Conservation (phyloP, 2,797 vertebrate species). For the Bovichtus variegatus region DNA sequence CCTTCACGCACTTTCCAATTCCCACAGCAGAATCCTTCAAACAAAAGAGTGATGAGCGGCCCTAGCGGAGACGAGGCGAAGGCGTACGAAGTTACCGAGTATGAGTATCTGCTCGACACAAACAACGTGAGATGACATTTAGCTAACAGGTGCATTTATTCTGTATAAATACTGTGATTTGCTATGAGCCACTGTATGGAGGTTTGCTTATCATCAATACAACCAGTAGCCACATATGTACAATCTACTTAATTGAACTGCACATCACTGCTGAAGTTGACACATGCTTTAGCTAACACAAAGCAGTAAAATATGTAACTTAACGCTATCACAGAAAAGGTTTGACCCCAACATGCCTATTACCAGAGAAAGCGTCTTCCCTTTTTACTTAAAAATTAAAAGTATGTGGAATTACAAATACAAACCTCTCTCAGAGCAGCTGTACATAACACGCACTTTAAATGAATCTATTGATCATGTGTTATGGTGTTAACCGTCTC, state of each 20-base stretch:
- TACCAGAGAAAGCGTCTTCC: neutral
- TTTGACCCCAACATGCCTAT: neutral
- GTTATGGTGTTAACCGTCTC: neutral
- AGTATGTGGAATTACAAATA: neutral
- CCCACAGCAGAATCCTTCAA: constrained; percentile 7
- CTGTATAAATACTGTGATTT: neutral
- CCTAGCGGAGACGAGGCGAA: constrained; percentile 40
- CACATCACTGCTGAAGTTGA: neutral
- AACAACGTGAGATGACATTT: neutral
- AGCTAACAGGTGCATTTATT: neutral
- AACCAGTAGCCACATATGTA: too few relatives aligned
- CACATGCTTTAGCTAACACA: neutral
- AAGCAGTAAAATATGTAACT: neutral
- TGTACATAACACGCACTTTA: neutral
- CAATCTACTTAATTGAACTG: too few relatives aligned
- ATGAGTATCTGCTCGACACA: neutral
- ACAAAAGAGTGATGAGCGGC: constrained; percentile 64
- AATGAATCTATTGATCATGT: neutral
- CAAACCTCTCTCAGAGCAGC: neutral
- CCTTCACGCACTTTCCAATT: constrained; percentile 44
- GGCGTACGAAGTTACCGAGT: neutral
- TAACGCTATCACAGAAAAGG: neutral
- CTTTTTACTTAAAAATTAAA: neutral
- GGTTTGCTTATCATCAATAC: neutral
- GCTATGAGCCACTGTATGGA: neutral